A percentile compares a stretch with the other conserved stretches of the same genome.
Conservation (phyloP, 2,113 vertebrate species). For the Cervus canadensis region DNA sequence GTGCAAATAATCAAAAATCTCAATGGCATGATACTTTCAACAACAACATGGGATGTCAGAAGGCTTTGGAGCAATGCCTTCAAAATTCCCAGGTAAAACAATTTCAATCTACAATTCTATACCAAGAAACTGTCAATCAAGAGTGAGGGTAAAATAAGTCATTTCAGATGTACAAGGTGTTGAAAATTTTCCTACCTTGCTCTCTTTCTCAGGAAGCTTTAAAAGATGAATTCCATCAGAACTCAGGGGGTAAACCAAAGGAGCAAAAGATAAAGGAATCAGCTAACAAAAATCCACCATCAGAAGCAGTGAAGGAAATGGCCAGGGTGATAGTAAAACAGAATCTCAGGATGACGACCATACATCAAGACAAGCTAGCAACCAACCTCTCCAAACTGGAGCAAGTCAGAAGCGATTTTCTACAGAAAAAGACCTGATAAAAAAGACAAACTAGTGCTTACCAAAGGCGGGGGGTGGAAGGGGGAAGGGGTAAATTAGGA, state of each 20-base stretch:
- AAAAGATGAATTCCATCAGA: not conserved
- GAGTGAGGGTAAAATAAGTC: not conserved
- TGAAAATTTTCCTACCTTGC: not conserved
- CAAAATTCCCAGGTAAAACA: not conserved
- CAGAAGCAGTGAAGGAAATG: not conserved
- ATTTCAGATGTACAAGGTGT: not conserved
- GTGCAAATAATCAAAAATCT: not conserved
- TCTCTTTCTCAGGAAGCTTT: not conserved
- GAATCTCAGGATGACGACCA: not conserved
- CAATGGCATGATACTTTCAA: not conserved
- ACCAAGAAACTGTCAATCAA: not conserved
- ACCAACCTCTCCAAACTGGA: not conserved
- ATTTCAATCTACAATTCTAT: not conserved
- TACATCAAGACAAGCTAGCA: not conserved
- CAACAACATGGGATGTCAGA: not conserved
- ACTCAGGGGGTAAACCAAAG: not conserved
- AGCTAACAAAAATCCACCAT: not conserved
- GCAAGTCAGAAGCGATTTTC: not conserved
- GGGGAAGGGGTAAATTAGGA: not conserved
- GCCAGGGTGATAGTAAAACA: not conserved
- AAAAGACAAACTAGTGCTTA: not conserved
- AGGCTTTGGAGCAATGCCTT: not conserved
- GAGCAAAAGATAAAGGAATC: not conserved
- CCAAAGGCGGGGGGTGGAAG: rapidly evolving
- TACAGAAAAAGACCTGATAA: not conserved